Evolutionary conservation across 2,113 vertebrate genomes (phyloP).

Genomic region (Stercorarius parasiticus): DNA sequence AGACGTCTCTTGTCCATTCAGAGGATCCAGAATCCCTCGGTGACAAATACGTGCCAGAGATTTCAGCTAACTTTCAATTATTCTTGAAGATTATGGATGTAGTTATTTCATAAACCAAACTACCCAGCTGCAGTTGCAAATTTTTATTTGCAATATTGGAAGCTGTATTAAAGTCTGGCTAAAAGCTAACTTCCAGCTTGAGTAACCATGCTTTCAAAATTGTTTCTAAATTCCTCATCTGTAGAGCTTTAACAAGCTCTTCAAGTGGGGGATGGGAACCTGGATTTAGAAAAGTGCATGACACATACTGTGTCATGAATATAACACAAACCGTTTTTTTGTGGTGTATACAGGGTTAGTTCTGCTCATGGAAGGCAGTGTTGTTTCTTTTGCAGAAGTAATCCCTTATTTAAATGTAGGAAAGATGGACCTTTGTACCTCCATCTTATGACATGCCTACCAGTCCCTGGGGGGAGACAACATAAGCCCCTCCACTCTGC

Average conservation of each 20-base stretch:
- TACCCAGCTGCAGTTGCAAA: constrained; percentile 42
- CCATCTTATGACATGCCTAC: not conserved
- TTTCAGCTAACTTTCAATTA: constrained; percentile 46
- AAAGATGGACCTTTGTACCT: not conserved
- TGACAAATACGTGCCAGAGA: not conserved
- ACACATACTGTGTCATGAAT: not conserved
- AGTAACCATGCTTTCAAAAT: constrained; percentile 57
- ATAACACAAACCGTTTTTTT: not conserved
- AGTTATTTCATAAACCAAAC: constrained; percentile 33
- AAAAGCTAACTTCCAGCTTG: constrained; percentile 57
- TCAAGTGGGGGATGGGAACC: not conserved
- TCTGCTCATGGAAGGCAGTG: not conserved
- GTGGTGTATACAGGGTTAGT: not conserved
- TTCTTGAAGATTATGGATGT: constrained; percentile 30
- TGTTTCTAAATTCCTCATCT: constrained; percentile 41
- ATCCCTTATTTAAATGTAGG: rapidly evolving
- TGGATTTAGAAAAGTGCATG: not conserved
- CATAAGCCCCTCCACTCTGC: rapidly evolving
- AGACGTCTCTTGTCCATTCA: not conserved
- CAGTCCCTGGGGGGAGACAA: not conserved
- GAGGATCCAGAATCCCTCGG: not conserved
- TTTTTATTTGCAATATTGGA: constrained; percentile 46
- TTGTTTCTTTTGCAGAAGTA: not conserved
- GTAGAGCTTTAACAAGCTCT: not conserved
- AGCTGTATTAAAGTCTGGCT: constrained; percentile 20